Conservation (phyloP, 2,888 invertebrate species). For the Apamea sordens region DNA sequence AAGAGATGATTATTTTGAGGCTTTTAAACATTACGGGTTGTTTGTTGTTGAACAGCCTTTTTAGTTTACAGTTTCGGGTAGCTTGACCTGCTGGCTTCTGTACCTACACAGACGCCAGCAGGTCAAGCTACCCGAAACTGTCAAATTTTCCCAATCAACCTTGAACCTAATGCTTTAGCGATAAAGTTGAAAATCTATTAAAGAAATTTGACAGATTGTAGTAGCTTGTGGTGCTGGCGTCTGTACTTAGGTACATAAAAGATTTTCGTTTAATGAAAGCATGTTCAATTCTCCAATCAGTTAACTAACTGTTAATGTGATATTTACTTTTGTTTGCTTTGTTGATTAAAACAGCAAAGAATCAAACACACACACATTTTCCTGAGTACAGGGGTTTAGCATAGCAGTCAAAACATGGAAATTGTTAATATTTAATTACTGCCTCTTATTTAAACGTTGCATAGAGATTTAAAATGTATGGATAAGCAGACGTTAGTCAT, state of each 20-base stretch:
- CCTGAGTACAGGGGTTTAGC: background rate
- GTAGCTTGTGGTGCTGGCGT: too few relatives aligned
- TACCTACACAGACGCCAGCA: too few relatives aligned
- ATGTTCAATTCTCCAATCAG: background rate
- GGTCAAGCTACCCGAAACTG: too few relatives aligned
- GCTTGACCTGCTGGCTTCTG: too few relatives aligned
- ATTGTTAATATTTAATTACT: constrained; percentile 15
- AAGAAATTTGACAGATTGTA: too few relatives aligned
- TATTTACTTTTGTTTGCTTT: background rate
- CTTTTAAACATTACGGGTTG: background rate
- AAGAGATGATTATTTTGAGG: background rate
- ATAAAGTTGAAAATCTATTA: too few relatives aligned
- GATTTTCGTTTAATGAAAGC: background rate
- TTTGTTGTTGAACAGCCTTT: constrained; percentile 4
- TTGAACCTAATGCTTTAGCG: too few relatives aligned
- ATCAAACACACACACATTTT: background rate
- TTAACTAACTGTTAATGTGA: background rate
- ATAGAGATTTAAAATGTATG: background rate
- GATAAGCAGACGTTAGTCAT: too few relatives aligned
- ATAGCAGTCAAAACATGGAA: background rate
- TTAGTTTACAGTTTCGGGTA: background rate
- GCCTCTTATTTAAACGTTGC: background rate
- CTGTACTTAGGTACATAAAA: background rate
- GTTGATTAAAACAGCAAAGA: background rate
- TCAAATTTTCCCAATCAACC: too few relatives aligned